Evolutionary conservation across 2,797 vertebrate genomes (phyloP).

Genomic region (Austrolebias charrua): DNA sequence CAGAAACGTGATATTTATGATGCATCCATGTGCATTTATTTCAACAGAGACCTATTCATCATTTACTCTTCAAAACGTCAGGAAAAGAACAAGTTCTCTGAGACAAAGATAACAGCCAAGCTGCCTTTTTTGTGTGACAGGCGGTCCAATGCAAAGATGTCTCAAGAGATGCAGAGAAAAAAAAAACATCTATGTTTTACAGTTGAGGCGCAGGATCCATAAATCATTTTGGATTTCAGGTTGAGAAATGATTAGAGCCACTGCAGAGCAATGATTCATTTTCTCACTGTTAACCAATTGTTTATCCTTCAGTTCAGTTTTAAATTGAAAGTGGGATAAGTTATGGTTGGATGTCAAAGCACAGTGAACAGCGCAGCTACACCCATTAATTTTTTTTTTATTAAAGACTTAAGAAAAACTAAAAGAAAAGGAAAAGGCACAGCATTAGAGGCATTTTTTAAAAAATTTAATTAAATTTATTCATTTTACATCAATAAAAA

Average conservation of each 20-base stretch:
- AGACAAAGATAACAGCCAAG: background rate
- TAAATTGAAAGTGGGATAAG: constrained; percentile 1
- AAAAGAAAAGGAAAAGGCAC: constrained; percentile 2
- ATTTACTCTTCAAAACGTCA: constrained; percentile 3
- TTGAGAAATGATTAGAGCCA: too few relatives aligned
- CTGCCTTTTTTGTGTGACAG: constrained; percentile 2
- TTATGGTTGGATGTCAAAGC: background rate
- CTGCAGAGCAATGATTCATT: too few relatives aligned
- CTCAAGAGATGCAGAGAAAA: background rate
- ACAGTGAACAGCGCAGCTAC: background rate
- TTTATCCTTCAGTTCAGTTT: background rate
- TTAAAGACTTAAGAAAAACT: constrained; percentile 15
- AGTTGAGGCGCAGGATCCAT: too few relatives aligned
- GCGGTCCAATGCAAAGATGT: background rate
- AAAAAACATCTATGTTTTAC: background rate
- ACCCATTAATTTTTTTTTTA: constrained; percentile 1
- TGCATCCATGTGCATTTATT: constrained; percentile 9
- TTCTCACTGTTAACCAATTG: background rate
- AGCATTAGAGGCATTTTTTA: constrained; percentile 14
- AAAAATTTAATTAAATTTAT: too few relatives aligned
- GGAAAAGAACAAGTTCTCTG: constrained; percentile 3
- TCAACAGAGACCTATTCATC: background rate
- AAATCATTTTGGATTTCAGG: too few relatives aligned
- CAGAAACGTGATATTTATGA: constrained; percentile 10
- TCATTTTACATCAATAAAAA: too few relatives aligned